These are phyloP conservation scores for Asbolus verrucosus DNA, from an alignment of 1,140 invertebrate genomes.

Conservation along the genomic window DNA sequence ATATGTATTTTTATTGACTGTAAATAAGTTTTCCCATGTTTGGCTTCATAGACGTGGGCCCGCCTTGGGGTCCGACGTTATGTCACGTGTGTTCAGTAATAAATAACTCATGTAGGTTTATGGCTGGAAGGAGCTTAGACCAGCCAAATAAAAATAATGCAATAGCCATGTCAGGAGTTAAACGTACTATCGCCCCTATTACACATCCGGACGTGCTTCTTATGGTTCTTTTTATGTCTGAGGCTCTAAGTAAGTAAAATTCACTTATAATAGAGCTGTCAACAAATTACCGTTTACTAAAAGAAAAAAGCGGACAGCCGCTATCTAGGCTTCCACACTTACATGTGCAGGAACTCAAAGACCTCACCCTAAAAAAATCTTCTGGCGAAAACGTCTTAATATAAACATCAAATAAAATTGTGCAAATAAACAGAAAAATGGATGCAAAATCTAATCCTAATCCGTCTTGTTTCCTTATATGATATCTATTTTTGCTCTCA, in stretches of 20 bases:
- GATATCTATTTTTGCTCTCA: no score
- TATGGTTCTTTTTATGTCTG: constrained; percentile 36
- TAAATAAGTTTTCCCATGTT: constrained; percentile 51
- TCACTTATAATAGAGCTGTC: constrained; percentile 34
- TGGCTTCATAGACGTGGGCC: constrained; percentile 40
- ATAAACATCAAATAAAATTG: no score
- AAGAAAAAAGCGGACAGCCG: constrained; percentile 44
- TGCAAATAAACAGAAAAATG: no score
- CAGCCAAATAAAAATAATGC: constrained; percentile 56
- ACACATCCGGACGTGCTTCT: constrained; percentile 37
- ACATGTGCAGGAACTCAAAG: no score
- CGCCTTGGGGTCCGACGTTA: constrained; percentile 43
- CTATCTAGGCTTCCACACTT: no score
- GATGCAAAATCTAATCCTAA: no score
- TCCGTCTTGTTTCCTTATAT: no score
- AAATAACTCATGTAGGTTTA: constrained; percentile 58
- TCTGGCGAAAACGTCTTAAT: neutral
- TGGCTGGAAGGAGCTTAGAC: constrained; percentile 47
- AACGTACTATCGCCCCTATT: constrained; percentile 39
- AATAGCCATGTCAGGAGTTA: constrained; percentile 52
- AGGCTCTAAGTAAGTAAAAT: constrained; percentile 15
- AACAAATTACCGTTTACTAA: constrained; percentile 28
- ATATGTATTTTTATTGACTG: constrained; percentile 53
- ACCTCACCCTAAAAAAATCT: no score
- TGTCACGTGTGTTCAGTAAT: constrained; percentile 55